phyloP scores from a whole-genome alignment of 2,113 vertebrate genomes.

The Antechinus flavipes region DNA sequence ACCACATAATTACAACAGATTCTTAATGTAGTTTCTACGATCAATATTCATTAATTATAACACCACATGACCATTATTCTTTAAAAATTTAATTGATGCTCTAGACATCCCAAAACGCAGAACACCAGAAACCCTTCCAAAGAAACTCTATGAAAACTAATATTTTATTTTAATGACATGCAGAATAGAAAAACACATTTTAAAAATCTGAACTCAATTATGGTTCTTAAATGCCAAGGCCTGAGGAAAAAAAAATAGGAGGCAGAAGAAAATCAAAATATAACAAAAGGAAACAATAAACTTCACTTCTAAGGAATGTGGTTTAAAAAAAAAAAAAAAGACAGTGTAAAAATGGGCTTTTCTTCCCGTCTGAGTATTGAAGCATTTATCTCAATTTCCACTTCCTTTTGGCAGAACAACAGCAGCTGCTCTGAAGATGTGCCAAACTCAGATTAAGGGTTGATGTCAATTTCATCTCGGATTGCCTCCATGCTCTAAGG shows the following conservation, averaged over 20 bases:
- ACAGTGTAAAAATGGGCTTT: conserved; percentile 72
- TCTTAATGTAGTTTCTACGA: conserved; percentile 45
- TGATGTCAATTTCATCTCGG: conserved; percentile 70
- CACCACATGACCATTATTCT: conserved; percentile 50
- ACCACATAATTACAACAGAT: conserved; percentile 50
- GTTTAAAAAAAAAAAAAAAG: conserved; percentile 73
- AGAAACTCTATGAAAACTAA: conserved; percentile 72
- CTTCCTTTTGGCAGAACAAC: conserved; percentile 74
- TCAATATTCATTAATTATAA: conserved; percentile 58
- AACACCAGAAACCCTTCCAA: conserved; percentile 67
- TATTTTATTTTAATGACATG: conserved; percentile 81
- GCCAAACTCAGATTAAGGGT: conserved; percentile 56
- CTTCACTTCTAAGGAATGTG: conserved; percentile 68
- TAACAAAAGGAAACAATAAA: conserved; percentile 77
- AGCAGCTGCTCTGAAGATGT: conserved; percentile 73
- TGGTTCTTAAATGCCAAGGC: conserved; percentile 71
- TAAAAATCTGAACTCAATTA: conserved; percentile 81
- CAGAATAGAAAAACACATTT: conserved; percentile 79
- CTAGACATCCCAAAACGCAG: conserved; percentile 35
- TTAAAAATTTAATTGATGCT: conserved; percentile 61
- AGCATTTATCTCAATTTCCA: conserved; percentile 80
- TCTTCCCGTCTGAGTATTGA: conserved; percentile 71
- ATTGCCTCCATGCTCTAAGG: conserved; percentile 54
- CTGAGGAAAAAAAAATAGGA: conserved; percentile 63
- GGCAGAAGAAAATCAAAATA: conserved; percentile 50